Conservation (phyloP, 2,797 vertebrate genomes). For the Myotis findleyi region DNA sequence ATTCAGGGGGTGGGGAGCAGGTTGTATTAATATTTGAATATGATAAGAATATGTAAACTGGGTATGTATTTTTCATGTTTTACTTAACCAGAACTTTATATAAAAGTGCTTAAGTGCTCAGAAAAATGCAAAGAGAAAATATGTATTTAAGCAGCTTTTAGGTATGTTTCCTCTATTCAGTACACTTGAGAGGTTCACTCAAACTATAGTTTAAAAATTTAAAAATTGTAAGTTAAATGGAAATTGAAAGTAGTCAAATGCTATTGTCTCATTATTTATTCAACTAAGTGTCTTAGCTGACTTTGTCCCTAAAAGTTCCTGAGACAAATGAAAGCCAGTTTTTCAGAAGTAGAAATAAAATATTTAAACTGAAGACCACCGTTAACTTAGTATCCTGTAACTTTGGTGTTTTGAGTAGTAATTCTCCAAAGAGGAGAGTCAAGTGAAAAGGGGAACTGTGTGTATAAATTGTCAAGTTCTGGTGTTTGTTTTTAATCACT, state of each 20-base stretch:
- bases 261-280: not conserved
- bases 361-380: slow-evolving; percentile 45
- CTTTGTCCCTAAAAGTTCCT: not conserved
- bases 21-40: slow-evolving; percentile 75
- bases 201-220: not conserved
- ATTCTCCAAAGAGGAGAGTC: not conserved
- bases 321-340: slow-evolving; percentile 47
- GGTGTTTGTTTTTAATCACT: slow-evolving; percentile 60
- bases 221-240: not conserved
- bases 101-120: not conserved
- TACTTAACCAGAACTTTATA: slow-evolving; percentile 30
- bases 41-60: slow-evolving; percentile 2
- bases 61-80: slow-evolving; percentile 1
- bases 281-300: not conserved
- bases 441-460: not conserved
- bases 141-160: not conserved
- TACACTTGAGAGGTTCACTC: not conserved
- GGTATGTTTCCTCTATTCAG: slow-evolving; percentile 14
- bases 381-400: slow-evolving; percentile 47
- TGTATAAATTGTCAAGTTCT: slow-evolving; percentile 38
- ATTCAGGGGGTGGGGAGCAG: not conserved
- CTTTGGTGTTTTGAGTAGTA: slow-evolving; percentile 48
- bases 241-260: slow-evolving; percentile 37
- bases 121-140: slow-evolving; percentile 13
- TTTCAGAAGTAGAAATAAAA: slow-evolving; percentile 62